Evolutionary conservation across 2,888 invertebrate species (phyloP), one percentile per base, ranked within the genome.

Genomic region (Amphipyra berbera): DNA sequence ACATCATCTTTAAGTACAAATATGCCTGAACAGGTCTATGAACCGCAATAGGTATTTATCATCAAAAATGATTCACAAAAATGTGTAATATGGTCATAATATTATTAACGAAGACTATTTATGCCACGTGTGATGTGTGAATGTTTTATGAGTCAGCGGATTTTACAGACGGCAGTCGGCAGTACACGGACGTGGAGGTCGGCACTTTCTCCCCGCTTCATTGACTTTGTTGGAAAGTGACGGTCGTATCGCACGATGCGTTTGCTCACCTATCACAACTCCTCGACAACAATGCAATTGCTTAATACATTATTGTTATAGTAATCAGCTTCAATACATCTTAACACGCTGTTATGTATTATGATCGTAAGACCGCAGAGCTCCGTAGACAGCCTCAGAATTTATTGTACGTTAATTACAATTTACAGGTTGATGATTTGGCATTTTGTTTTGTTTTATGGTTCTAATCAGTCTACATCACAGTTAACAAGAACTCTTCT

Each of bases 191-290:
- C 93, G 91, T 90, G 82, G 90, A 84, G 90, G 92, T 90, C 88
- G 91, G 82, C 90, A 94, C 94, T 95, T 95, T 95, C 94, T 90
- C 94, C 85, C 82, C 91, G 94, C 94, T 92, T 93, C 94, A 94
- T 93, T 91, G 94, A 90, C 89, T 94, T 88, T 90, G 91, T 87
- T 93, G 90, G 92, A 94, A 94, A 94, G 94, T 94, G 93, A 92
- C 89, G 85, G 82, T 87, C 85, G 86, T 86, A 87, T 88, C 88
- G 88, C 89, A 87, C 88, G 83, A 81, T 82, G 83, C 81, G 82
- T 79, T 78, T 78, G 78, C 71, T 67, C 73, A 79, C 74, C 78
- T 79, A 81, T 82, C 81, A 81, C 82, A 79, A 78, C 77, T 69
- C 68, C 61, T 67, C 62, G 59, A 68, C 79, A 75, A 73, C 79